Conservation (phyloP, 1,140 invertebrate species). For the Reticulitermes speratus region DNA sequence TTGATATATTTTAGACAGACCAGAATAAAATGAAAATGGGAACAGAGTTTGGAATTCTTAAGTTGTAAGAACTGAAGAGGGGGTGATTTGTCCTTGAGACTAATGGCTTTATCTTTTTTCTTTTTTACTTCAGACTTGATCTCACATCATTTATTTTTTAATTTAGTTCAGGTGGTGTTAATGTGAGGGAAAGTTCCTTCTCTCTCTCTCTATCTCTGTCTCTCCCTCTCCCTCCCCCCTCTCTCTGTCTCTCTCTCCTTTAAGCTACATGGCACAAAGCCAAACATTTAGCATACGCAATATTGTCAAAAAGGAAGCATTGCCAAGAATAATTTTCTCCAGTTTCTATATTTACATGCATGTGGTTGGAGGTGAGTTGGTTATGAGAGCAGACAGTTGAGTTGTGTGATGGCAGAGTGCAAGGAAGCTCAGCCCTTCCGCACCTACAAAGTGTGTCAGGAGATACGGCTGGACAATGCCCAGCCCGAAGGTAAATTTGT, state of each 20-base stretch:
- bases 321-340: conserved; percentile 35
- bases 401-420: conserved; percentile 34
- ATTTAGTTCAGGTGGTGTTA: conserved; percentile 1
- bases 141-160: neutral
- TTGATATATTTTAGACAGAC: too few species aligned
- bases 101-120: too few species aligned
- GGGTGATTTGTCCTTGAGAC: too few species aligned
- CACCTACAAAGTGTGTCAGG: conserved; percentile 45
- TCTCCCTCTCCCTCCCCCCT: too few species aligned
- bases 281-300: conserved; percentile 31
- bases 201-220: too few species aligned
- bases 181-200: neutral
- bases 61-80: too few species aligned
- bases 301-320: conserved; percentile 34
- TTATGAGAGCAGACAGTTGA: neutral
- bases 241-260: too few species aligned
- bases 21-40: too few species aligned
- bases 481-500: neutral
- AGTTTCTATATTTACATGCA: conserved; percentile 34
- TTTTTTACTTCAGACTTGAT: neutral
- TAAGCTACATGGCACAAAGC: neutral
- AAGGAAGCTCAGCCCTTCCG: conserved; percentile 32
- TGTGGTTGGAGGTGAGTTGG: conserved; percentile 21
- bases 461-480: conserved; percentile 42
- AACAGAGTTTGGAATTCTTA: too few species aligned